Conservation (phyloP, 30 jellyfish, hydroid and myxozoan species). For the Aurelia aurita complex sp. Pacific region DNA sequence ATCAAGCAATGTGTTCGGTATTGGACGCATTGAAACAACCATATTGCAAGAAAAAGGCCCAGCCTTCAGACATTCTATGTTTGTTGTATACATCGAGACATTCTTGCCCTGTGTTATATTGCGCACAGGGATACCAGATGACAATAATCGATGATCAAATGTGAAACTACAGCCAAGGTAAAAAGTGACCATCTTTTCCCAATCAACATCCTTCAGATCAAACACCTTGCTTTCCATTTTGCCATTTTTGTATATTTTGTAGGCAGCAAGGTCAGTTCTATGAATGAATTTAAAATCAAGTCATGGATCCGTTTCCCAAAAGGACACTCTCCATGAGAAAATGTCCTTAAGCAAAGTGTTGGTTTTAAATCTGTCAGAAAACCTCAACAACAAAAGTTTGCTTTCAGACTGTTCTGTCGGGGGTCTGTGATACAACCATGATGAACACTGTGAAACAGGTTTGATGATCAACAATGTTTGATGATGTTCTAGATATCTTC, state of each 20-base stretch:
- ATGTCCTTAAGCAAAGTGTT: no score
- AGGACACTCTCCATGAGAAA: no score
- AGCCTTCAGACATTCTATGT: conserved; percentile 61
- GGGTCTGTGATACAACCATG: no score
- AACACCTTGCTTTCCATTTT: conserved; percentile 4
- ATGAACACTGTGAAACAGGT: no score
- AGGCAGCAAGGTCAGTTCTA: conserved; percentile 86
- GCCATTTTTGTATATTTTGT: conserved; percentile 70
- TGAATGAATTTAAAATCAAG: neutral
- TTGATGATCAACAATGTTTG: no score
- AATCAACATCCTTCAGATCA: conserved; percentile 28
- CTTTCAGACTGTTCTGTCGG: no score
- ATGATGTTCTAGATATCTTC: no score
- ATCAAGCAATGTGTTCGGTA: conserved; percentile 53
- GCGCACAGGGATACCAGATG: conserved; percentile 71
- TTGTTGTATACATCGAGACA: conserved; percentile 79
- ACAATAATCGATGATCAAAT: conserved; percentile 67
- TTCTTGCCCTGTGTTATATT: conserved; percentile 48
- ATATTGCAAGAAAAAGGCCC: conserved; percentile 72
- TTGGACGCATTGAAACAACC: conserved; percentile 90
- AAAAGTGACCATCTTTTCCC: conserved; percentile 86
- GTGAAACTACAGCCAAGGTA: conserved; percentile 95
- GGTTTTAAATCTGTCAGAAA: no score
- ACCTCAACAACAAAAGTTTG: no score
- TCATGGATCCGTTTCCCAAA: no score